Base-by-base conservation (phyloP, 2,888 invertebrate species). In the Parnassius orleans region DNA sequence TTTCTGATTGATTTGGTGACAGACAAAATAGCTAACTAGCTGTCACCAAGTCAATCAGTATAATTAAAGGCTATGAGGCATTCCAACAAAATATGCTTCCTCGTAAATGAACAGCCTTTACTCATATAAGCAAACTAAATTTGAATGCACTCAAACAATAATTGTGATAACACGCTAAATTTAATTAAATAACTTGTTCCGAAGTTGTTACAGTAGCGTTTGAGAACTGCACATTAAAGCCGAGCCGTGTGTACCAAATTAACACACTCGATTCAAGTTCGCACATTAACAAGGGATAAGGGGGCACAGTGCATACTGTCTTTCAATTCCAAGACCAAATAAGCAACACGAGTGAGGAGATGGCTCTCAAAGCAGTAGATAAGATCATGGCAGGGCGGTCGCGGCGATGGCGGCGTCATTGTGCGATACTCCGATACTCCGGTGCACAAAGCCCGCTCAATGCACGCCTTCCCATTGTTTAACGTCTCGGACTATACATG, bases 391-490 rank as follows among this genome's bases (percentile, higher is more conserved):
- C 46, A 42, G 58, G 67, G 70, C 69, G 71, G 69, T 64, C 67
- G 68, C 69, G 65, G 69, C 71, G 64, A 65, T 67, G 72, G 72
- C 71, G 68, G 67, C 69, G 66, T 77, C 75, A 77, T 81, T 79
- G 79, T 82, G 69, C 61, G 72, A 76, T 69, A 79, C 76, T 72
- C 74, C 77, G 82, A 82, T 86, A 82, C 78, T 77, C 74, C 73
- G 74, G 74, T 76, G 80, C 81, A 87, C 84, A 87, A 87, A 84
- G 84, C 82, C 81, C 75, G 81, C 79, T 87, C 87, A 86, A 83
- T 86, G 80, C 79, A 77, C 72, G 74, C 73, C 70, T 72, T 75
- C 70, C 82, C 74, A 86, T 90, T 89, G 87, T 89, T 81, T 80
- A 80, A 75, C 77, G 77, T 82, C 81, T 86, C 79, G 76, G 77